Evolutionary conservation across 2,888 invertebrate genomes (phyloP).

Genomic region (Matsumyia berberina): DNA sequence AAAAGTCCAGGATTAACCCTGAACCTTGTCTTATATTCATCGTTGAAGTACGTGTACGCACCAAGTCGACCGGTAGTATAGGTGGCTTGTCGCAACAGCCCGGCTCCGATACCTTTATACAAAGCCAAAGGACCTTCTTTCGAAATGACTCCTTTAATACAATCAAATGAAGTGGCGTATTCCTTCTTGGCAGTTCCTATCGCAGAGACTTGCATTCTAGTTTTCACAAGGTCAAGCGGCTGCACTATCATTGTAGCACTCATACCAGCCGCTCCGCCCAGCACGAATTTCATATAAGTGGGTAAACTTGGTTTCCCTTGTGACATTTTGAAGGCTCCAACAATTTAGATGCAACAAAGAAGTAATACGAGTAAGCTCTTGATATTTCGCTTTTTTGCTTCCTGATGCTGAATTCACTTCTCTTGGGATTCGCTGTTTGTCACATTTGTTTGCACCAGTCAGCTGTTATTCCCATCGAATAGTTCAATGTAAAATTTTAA

Average conservation of each 20-base stretch:
- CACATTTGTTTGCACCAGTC: too few relatives aligned
- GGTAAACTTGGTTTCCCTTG: too few relatives aligned
- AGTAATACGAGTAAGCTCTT: too few relatives aligned
- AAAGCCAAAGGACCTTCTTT: constrained; percentile 93
- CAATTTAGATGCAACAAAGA: too few relatives aligned
- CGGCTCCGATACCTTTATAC: constrained; percentile 96
- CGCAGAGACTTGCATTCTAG: constrained; percentile 97
- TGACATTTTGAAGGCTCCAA: too few relatives aligned
- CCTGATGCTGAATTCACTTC: too few relatives aligned
- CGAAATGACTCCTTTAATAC: constrained; percentile 90
- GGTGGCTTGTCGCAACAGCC: constrained; percentile 95
- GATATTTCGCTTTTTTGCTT: too few relatives aligned
- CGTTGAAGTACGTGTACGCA: constrained; percentile 95
- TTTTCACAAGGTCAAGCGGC: constrained; percentile 98
- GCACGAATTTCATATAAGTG: constrained; percentile 89
- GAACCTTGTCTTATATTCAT: constrained; percentile 85
- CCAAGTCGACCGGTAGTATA: constrained; percentile 98
- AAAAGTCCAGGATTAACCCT: constrained; percentile 86
- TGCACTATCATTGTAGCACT: constrained; percentile 98
- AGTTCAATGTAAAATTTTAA: too few relatives aligned
- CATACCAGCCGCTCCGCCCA: constrained; percentile 94
- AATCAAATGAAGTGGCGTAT: constrained; percentile 91
- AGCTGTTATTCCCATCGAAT: too few relatives aligned
- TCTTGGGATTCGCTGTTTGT: too few relatives aligned
- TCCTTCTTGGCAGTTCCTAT: constrained; percentile 87